Evolutionary conservation across 2,888 invertebrate genomes (phyloP), one percentile per base, ranked within the genome.

Genomic region (Metellina segmentata): DNA sequence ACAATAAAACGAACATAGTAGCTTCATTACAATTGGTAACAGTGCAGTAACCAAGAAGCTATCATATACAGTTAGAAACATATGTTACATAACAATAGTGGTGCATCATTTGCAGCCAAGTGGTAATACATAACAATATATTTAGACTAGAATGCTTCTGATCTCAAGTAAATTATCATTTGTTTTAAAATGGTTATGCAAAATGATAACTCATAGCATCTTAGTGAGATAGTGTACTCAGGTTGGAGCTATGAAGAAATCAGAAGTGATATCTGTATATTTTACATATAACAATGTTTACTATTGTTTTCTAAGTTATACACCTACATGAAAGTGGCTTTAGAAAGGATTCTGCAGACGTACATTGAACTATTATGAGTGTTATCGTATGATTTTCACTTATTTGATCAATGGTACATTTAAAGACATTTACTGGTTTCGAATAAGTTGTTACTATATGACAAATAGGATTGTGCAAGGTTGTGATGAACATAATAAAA

Each of bases 41-140:
- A 72, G 48, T 20, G 11, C 13, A 72, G 74, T 75, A 48, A 75
- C 85, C 72, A 71, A 20, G 72, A 51, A 81, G 51, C 52, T 72
- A 72, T 83, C 75, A 79, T 79, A 49, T 85, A 85, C 85, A 85
- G 71, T 72, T 51, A 49, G 74, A 85, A 85, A 85, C 85, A 85
- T 69, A 19, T 61, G 20, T 75, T 74, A 34, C 74, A 48, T 85
- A 85, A 85, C 85, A 85, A 53, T 75, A 61, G 75, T 79, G 74
- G 85, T 85, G 85, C 83, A 83, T 51, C 16, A n/a, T 34, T 52
- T 75, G 75, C 83, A 83, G 72, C 83, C 72, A 49, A 19, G 83
- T 49, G 52, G 51, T 72, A 72, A 51, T 72, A 75, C 34, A 34
- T 85, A 85, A 85, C 85, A 85, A 51, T 61, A 85, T 61, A 52